Percentiles rank a stretch among this genome's conserved stretches.
Conservation (phyloP, 2,113 vertebrate species). For the Syrrhaptes paradoxus region DNA sequence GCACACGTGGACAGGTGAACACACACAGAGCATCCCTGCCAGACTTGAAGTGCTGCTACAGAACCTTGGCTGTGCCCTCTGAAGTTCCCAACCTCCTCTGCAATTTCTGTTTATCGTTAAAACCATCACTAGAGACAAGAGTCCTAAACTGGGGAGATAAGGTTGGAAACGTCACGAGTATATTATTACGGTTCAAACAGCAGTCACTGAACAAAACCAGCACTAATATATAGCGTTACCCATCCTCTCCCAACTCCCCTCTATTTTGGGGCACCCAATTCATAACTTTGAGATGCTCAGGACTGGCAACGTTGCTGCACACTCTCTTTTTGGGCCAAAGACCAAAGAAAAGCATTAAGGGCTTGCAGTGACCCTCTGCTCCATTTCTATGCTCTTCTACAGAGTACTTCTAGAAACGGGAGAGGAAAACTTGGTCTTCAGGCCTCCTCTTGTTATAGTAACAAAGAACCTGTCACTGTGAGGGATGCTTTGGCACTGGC, state of each 20-base stretch:
- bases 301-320: neutral
- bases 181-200: neutral
- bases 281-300: neutral
- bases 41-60: neutral
- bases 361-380: neutral
- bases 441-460: neutral
- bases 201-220: neutral
- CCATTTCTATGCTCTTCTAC: neutral
- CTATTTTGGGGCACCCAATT: neutral
- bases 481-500: neutral
- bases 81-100: neutral
- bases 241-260: neutral
- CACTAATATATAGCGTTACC: too few species aligned
- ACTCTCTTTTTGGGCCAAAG: neutral
- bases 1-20: accelerated
- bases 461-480: neutral
- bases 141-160: neutral
- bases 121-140: neutral
- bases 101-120: neutral
- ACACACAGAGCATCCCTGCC: neutral
- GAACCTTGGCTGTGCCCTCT: accelerated
- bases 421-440: neutral
- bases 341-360: neutral
- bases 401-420: neutral
- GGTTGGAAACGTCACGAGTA: neutral